Base-by-base conservation (phyloP, 2,113 vertebrate species). In the Cyanistes caeruleus region DNA sequence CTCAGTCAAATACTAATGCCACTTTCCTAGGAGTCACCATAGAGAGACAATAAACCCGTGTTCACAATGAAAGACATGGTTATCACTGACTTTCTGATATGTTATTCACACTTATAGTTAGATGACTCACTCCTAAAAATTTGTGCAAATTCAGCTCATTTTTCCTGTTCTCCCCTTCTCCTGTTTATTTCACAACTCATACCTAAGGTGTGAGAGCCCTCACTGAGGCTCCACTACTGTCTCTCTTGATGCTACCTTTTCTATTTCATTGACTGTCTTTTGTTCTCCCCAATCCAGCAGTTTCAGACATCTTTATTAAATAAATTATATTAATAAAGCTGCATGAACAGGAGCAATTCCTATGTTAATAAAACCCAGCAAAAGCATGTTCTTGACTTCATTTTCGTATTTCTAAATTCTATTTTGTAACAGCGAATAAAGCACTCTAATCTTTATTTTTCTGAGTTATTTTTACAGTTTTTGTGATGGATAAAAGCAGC, bases 391-490 rank as follows among this genome's bases (percentile, higher is more conserved):
- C 88, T 91, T 64, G 68, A 86, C 60, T 93, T 93, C 67, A 80
- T 70, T 70, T 93, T 70, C 20, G 1, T 63, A 44, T 72, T 94
- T 91, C 63, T 22, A 44, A 91, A 86, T 77, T 84, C 33, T 56
- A 56, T 72, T 88, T 90, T 74, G 41, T 63, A 90, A 63, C 70
- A 83, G 89, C 55, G 95, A 86, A 95, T 55, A 63, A 90, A 79
- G 51, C 44, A 81, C 44, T 44, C 56, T 19, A 60, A 93, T 51
- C 24, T 80, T 93, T 67, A 77, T 70, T 90, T 82, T 91, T 67
- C 59, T 81, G 60, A 94, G 84, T 90, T 23, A 67, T 86, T 88
- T 59, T 88, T 88, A 74, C 10, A 22, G 22, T 64, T 93, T 75
- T 56, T 78, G 48, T 89, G 80, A 95, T 53, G 35, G 63, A 92